Percentiles rank a stretch among this genome's conserved stretches.
Evolutionary conservation across 2,888 invertebrate species (phyloP).

Genomic region (Leucoma salicis): DNA sequence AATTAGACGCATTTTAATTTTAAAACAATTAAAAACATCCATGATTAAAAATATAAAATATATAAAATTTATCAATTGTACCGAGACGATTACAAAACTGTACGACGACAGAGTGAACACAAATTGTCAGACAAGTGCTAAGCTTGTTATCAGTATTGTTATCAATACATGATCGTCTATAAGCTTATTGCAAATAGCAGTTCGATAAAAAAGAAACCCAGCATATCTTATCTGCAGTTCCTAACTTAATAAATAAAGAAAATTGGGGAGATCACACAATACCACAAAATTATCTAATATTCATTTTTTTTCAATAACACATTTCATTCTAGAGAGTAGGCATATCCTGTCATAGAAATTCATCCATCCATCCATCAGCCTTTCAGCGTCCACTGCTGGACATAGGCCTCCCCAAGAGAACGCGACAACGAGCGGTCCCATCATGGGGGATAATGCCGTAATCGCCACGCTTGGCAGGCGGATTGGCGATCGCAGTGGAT

Average conservation of each 20-base stretch:
- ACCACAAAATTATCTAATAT: too few relatives aligned
- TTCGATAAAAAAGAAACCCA: slow-evolving; percentile 67
- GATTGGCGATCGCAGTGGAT: too few relatives aligned
- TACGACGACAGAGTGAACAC: slow-evolving; percentile 57
- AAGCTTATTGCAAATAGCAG: slow-evolving; percentile 73
- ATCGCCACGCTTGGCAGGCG: too few relatives aligned
- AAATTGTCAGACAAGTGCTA: slow-evolving; percentile 54
- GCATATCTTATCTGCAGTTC: slow-evolving; percentile 67
- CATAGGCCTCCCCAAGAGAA: too few relatives aligned
- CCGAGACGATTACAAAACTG: slow-evolving; percentile 52
- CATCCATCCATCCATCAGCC: too few relatives aligned
- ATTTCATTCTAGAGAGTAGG: too few relatives aligned
- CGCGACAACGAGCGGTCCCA: too few relatives aligned
- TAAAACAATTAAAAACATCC: slow-evolving; percentile 54
- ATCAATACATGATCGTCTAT: slow-evolving; percentile 68
- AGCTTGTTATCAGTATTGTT: slow-evolving; percentile 60
- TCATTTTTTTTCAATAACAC: too few relatives aligned
- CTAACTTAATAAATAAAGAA: slow-evolving; percentile 49
- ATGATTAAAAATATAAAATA: slow-evolving; percentile 52
- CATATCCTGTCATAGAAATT: too few relatives aligned
- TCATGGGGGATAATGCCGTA: too few relatives aligned
- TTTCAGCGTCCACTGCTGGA: too few relatives aligned
- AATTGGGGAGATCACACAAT: slow-evolving; percentile 26
- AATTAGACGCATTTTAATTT: slow-evolving; percentile 63
- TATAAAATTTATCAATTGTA: slow-evolving; percentile 38